Conservation (phyloP, 2,113 vertebrate species). For the Cardinalis cardinalis region DNA sequence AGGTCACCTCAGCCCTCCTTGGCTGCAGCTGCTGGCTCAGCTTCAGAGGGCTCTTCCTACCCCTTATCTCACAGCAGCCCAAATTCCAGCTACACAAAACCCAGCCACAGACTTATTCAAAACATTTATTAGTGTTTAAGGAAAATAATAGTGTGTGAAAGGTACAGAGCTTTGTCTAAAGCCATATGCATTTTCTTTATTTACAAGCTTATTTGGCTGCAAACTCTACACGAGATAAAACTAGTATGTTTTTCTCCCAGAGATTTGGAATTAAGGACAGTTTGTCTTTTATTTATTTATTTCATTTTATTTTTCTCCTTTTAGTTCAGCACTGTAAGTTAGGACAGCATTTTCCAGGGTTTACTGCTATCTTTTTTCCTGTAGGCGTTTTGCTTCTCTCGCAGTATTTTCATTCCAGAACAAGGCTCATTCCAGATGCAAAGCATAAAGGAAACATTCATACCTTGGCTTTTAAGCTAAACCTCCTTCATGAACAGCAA, state of each 20-base stretch:
- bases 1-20: background rate
- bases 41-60: background rate
- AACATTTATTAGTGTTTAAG: conserved; percentile 67
- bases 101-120: conserved; percentile 32
- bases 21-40: conserved; percentile 6
- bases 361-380: conserved; percentile 41
- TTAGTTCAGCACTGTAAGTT: conserved; percentile 35
- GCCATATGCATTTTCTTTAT: conserved; percentile 17
- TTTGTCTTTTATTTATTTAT: background rate
- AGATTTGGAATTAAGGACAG: conserved; percentile 54
- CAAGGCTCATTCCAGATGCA: conserved; percentile 61
- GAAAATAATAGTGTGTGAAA: conserved; percentile 62
- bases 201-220: conserved; percentile 39
- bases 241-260: conserved; percentile 42
- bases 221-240: conserved; percentile 47
- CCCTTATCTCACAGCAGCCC: background rate
- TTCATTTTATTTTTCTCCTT: background rate
- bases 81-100: background rate
- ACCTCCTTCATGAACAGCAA: conserved; percentile 66
- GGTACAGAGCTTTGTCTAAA: conserved; percentile 52
- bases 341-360: conserved; percentile 45
- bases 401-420: conserved; percentile 43
- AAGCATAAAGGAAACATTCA: conserved; percentile 64
- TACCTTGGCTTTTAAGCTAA: conserved; percentile 66
- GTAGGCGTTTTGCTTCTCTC: conserved; percentile 37